Evolutionary conservation across 2,888 invertebrate species (phyloP).

Genomic region (Caenorhabditis wallacei): DNA sequence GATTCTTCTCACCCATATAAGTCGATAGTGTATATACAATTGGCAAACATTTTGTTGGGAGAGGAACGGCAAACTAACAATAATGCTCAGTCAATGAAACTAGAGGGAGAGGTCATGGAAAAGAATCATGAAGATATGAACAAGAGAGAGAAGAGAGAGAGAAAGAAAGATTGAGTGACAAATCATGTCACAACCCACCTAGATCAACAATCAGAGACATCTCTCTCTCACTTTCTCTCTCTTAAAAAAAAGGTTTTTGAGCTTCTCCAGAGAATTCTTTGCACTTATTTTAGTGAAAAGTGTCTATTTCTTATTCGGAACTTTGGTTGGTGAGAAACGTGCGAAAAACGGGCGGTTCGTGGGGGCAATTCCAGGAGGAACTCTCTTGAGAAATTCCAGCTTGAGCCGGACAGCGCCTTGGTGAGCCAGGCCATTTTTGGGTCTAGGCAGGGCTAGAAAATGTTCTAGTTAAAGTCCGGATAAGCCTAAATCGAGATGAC

Average conservation of each 20-base stretch:
- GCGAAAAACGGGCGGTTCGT: too few relatives aligned
- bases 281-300: background rate
- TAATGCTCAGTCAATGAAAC: background rate
- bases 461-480: too few relatives aligned
- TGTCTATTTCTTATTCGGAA: background rate
- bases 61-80: conserved; percentile 9
- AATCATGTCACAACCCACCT: conserved; percentile 37
- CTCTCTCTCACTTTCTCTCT: background rate
- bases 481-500: too few relatives aligned
- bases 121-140: conserved; percentile 14
- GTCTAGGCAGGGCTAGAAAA: too few relatives aligned
- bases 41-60: conserved; percentile 54
- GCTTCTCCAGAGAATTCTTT: background rate
- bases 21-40: conserved; percentile 53
- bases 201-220: conserved; percentile 41
- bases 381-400: too few relatives aligned
- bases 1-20: conserved; percentile 36
- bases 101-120: background rate
- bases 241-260: conserved; percentile 4
- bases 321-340: background rate
- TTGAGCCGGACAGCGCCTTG: too few relatives aligned
- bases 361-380: too few relatives aligned
- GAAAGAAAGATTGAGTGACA: conserved; percentile 19
- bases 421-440: too few relatives aligned
- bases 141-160: conserved; percentile 12